These are phyloP conservation scores for Mythimna vitellina DNA, from an alignment of 2,888 invertebrate genomes.

Conservation along the genomic window DNA sequence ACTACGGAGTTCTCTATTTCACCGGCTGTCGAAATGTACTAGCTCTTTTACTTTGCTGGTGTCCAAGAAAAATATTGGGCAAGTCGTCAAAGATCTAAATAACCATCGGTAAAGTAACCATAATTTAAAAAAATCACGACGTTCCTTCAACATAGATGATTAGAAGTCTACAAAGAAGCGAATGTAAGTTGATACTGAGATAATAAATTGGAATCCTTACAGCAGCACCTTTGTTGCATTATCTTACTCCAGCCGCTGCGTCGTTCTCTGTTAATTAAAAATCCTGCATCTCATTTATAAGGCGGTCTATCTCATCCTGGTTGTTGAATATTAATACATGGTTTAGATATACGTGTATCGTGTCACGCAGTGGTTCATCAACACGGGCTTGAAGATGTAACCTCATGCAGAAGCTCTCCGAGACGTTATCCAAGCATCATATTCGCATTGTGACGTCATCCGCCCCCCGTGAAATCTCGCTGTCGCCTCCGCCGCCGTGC, in stretches of 20 bases:
- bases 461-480: slow-evolving; percentile 73
- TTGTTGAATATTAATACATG: slow-evolving; percentile 27
- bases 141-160: slow-evolving; percentile 6
- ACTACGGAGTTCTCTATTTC: slow-evolving; percentile 13
- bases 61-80: not conserved
- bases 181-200: slow-evolving; percentile 16
- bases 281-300: slow-evolving; percentile 27
- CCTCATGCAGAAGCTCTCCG: slow-evolving; percentile 65
- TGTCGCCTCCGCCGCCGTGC: slow-evolving; percentile 69
- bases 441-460: slow-evolving; percentile 80
- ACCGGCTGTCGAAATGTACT: not conserved
- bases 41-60: not conserved
- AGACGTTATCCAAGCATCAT: slow-evolving; percentile 78
- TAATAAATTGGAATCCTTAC: slow-evolving; percentile 43
- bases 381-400: slow-evolving; percentile 54
- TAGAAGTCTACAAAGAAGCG: slow-evolving; percentile 5
- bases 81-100: not conserved
- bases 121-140: not conserved
- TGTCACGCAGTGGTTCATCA: slow-evolving; percentile 27
- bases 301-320: slow-evolving; percentile 12
- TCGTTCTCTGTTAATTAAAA: slow-evolving; percentile 47
- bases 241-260: slow-evolving; percentile 11
- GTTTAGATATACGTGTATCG: slow-evolving; percentile 4
- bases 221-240: slow-evolving; percentile 31
- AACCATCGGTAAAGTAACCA: not conserved